Evolutionary conservation across 1,140 invertebrate genomes (phyloP), one percentile per base, ranked within the genome.

Genomic region (Apis florea): DNA sequence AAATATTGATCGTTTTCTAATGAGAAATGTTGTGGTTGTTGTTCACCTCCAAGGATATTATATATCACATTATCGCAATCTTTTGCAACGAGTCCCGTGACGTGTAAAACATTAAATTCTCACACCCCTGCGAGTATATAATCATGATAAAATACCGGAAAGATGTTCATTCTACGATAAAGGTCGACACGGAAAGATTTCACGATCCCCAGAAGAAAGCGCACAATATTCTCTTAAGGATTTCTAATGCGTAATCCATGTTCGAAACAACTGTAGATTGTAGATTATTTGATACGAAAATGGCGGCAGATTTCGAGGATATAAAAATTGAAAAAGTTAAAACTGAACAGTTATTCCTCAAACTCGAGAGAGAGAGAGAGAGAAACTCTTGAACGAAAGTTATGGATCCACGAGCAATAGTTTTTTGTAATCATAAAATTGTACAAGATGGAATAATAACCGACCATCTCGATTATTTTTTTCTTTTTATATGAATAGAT

Each of bases 161-260:
- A 75, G 59, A 75, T 64, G 47, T 75, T 63, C 47, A 26, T 75
- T 51, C 49, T 24, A 40, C 26, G 73, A 59, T 69, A 78, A 59
- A 69, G 47, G 49, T 31, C 26, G 24, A 66, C 26, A 76, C 17
- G 5, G 61, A 59, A 47, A 56, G 47, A 49, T 70, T 70, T 78
- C 76, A 47, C 54, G 21, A 26, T 70, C 24, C 24, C 49, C 11
- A 40, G 56, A 70, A 51, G 47, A 69, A 51, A 70, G 15, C 17
- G n/a, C 54, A 31, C 54, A 11, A n/a, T 59, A 69, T 78, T 78
- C 40, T 49, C 51, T 24, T 69, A 59, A 59, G 66, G 66, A 70
- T 70, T 59, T 59, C 54, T 69, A 78, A 58, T 70, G 76, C 66
- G 40, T 70, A 78, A 78, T 78, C 67, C 74, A 47, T 56, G 51